Conservation (phyloP, 2,797 vertebrate genomes). For the Florisuga fusca region DNA sequence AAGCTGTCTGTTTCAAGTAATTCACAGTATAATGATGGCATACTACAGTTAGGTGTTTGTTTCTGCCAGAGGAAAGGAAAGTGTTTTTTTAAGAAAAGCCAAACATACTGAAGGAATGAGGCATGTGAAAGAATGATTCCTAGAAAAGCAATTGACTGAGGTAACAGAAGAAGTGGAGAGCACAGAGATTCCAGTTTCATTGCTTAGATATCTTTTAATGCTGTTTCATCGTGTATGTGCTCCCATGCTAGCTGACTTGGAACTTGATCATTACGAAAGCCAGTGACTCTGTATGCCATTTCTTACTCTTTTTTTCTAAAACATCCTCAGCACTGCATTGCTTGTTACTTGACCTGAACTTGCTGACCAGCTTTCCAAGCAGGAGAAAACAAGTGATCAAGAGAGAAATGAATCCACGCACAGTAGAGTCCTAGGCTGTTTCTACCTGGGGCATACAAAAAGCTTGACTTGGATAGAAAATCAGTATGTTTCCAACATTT, state of each 20-base stretch:
- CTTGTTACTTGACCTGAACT: neutral
- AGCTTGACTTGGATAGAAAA: neutral
- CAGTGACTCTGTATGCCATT: neutral
- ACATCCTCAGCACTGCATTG: neutral
- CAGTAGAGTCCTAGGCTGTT: neutral
- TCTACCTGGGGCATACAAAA: neutral
- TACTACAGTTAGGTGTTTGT: neutral
- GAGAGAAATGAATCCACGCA: neutral
- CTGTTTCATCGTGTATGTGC: fast-evolving
- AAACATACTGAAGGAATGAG: neutral
- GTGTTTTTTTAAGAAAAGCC: neutral
- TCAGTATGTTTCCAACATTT: neutral
- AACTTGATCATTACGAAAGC: neutral
- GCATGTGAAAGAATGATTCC: neutral
- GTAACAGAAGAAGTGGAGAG: neutral
- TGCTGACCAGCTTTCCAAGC: neutral
- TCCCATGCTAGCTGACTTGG: neutral
- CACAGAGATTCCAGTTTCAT: neutral
- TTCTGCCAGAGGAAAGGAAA: neutral
- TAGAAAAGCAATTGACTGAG: neutral
- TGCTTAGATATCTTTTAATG: neutral
- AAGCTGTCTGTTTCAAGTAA: neutral
- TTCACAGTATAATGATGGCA: neutral
- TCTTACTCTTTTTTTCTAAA: neutral
- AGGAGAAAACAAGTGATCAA: neutral